phyloP scores from a whole-genome alignment of 2,888 invertebrate genomes.

The Hypercompe scribonia region DNA sequence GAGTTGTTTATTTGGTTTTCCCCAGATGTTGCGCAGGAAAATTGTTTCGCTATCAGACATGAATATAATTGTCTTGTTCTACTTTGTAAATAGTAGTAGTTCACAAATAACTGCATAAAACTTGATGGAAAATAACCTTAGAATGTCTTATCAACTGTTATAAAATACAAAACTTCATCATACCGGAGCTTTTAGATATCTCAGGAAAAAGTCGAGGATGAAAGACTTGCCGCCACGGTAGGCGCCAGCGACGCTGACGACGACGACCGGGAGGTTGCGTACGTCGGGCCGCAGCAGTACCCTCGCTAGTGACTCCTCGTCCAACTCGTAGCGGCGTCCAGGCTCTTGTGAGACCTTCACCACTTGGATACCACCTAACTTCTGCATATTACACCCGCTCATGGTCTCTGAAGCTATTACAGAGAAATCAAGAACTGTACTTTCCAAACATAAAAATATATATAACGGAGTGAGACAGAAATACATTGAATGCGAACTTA shows the following conservation, averaged over 20 bases:
- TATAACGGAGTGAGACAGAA: too few species aligned
- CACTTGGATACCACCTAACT: constrained; percentile 46
- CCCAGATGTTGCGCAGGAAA: not conserved
- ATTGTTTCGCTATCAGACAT: not conserved
- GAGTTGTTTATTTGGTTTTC: constrained; percentile 1
- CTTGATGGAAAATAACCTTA: not conserved
- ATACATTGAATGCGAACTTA: too few species aligned
- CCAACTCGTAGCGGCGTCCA: constrained; percentile 43
- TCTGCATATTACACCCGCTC: constrained; percentile 14
- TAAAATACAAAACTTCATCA: constrained; percentile 11
- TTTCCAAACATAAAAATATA: too few species aligned
- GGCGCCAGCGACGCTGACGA: constrained; percentile 64
- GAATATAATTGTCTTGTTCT: not conserved
- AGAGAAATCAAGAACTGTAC: not conserved
- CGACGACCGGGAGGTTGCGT: constrained; percentile 53
- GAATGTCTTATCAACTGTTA: not conserved
- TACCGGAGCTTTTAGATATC: constrained; percentile 60
- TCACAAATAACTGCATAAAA: not conserved
- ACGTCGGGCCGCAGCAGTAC: constrained; percentile 48
- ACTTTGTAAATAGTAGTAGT: not conserved
- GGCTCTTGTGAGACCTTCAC: constrained; percentile 42
- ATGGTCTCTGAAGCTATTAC: constrained; percentile 18
- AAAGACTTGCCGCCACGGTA: constrained; percentile 66
- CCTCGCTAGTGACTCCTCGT: constrained; percentile 44
- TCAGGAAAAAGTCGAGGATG: constrained; percentile 61